Evolutionary conservation across 2,888 invertebrate species (phyloP).

Genomic region (Tinea trinotella): DNA sequence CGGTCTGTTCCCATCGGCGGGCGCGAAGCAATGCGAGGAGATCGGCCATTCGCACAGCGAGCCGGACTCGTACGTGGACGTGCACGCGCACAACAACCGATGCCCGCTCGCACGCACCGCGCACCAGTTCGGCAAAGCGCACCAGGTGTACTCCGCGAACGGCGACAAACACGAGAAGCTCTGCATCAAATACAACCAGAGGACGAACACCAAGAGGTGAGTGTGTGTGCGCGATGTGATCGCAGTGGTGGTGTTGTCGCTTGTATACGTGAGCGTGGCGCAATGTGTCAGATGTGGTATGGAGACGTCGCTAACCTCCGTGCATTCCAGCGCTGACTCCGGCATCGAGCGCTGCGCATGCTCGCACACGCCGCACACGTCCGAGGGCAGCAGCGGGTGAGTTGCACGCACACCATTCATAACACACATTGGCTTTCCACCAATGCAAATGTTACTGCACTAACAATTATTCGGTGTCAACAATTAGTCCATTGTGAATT

Average conservation of each 20-base stretch:
- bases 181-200: conserved; percentile 67
- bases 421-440: no score
- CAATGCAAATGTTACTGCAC: no score
- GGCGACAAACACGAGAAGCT: conserved; percentile 37
- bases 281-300: conserved; percentile 62
- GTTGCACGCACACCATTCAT: no score
- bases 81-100: conserved; percentile 44
- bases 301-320: conserved; percentile 83
- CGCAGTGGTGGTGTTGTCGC: no score
- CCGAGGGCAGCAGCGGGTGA: conserved; percentile 81
- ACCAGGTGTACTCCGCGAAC: conserved; percentile 61
- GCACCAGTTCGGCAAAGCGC: conserved; percentile 65
- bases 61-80: conserved; percentile 62
- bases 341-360: conserved; percentile 80
- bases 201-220: conserved; percentile 30
- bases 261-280: no score
- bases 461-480: no score
- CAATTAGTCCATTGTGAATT: no score
- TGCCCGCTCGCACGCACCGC: conserved; percentile 63
- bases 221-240: no score
- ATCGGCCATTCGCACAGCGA: conserved; percentile 64
- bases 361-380: conserved; percentile 77
- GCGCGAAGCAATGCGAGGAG: conserved; percentile 57
- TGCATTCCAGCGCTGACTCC: conserved; percentile 88
- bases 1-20: conserved; percentile 62